A percentile compares a stretch with the other conserved stretches of the same genome.
These are phyloP conservation scores for Cygnus atratus DNA, from an alignment of 2,113 vertebrate species.

Conservation along the genomic window DNA sequence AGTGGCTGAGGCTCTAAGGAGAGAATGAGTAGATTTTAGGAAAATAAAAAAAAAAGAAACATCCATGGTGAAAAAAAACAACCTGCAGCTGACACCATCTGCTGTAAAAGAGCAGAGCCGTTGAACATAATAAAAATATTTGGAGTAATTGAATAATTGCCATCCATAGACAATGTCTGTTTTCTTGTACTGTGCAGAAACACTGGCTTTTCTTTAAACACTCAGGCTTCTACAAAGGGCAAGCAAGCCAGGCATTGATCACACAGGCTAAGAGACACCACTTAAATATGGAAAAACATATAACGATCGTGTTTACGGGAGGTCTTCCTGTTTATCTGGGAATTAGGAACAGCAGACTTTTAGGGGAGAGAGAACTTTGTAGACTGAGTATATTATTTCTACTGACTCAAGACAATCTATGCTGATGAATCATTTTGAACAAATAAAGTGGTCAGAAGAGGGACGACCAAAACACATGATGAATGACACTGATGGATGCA, in stretches of 20 bases:
- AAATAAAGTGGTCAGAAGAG: background rate
- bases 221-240: background rate
- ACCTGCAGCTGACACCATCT: slow-evolving; percentile 13
- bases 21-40: background rate
- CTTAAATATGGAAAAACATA: background rate
- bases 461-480: background rate
- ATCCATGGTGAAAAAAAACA: background rate
- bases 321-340: background rate
- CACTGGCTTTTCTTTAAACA: background rate
- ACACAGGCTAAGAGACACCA: background rate
- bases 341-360: background rate
- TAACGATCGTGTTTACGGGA: background rate
- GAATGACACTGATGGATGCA: background rate
- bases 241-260: background rate
- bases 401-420: background rate
- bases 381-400: background rate
- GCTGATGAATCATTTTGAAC: background rate
- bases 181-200: background rate
- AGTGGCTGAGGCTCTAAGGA: background rate
- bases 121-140: background rate
- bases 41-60: too few relatives aligned
- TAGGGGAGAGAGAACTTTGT: background rate
- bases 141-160: background rate
- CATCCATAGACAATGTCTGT: background rate
- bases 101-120: background rate